phyloP scores from a whole-genome alignment of 2,113 vertebrate species.

The Rattus rattus region DNA sequence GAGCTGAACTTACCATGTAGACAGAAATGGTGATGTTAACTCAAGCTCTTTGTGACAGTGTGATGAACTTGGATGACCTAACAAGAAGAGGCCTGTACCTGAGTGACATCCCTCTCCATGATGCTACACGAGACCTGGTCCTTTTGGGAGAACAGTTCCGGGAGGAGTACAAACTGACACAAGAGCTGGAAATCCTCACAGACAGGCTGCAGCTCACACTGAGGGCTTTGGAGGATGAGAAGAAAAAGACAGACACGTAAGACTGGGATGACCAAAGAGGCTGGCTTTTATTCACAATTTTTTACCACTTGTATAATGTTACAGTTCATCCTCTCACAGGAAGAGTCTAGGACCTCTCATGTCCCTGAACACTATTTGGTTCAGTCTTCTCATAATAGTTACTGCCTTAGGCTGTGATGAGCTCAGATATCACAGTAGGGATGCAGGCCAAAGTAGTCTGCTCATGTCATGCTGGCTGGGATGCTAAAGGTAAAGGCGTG shows the following conservation, averaged over 20 bases:
- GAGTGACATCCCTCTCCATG: slow-evolving; percentile 98
- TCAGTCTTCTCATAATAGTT: neutral
- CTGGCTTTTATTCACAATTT: rapidly evolving
- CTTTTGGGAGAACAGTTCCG: slow-evolving; percentile 98
- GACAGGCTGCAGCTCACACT: slow-evolving; percentile 98
- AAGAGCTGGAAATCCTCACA: slow-evolving; percentile 97
- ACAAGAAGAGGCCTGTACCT: slow-evolving; percentile 96
- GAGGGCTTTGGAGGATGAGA: slow-evolving; percentile 97
- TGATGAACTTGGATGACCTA: slow-evolving; percentile 98
- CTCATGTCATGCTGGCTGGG: neutral
- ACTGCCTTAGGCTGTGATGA: neutral
- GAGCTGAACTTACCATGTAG: rapidly evolving
- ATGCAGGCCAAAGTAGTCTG: neutral
- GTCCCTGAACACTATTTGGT: neutral
- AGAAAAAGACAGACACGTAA: slow-evolving; percentile 99
- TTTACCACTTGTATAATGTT: rapidly evolving
- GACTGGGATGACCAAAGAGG: slow-evolving; percentile 18
- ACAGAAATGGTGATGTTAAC: neutral
- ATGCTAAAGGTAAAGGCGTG: neutral
- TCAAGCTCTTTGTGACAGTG: slow-evolving; percentile 84
- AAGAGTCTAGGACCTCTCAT: rapidly evolving
- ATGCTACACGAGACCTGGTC: slow-evolving; percentile 98
- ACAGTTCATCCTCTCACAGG: too few relatives aligned
- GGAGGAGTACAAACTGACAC: slow-evolving; percentile 98
- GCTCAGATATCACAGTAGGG: neutral